Evolutionary conservation across 2,888 invertebrate species (phyloP), one percentile per base, ranked within the genome.

Genomic region (Chaetogeoica ovagalla): DNA sequence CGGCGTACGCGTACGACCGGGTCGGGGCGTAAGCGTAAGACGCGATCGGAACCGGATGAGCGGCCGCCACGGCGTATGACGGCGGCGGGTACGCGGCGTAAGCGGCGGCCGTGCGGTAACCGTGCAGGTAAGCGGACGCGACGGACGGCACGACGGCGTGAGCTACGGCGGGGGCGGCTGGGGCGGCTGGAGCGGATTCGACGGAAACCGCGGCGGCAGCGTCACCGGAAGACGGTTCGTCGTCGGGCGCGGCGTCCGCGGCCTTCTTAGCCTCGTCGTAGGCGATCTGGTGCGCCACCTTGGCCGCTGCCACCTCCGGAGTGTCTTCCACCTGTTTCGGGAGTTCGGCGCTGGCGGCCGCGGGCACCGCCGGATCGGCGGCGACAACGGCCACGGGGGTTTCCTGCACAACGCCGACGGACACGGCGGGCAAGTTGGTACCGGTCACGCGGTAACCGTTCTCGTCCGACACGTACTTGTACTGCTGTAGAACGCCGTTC

Each of bases 391-490:
- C 71, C 7, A n/a, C 69, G 8, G 74, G 81, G 55, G 43, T 71
- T 8, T 39, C 82, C 21, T 66, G 63, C 17, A n/a, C 62, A 15
- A 43, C 48, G 0, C 21, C 71, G 3, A 73, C 71, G 3, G 77
- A 66, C n/a, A 82, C 81, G 17, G 82, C 85, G 8, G 88, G 88
- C 65, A 88, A 83, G 84, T 88, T 88, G 73, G 88, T 87, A 59
- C 87, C 87, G 13, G 86, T 85, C 11, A 88, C 86, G 9, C 86
- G 85, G 85, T 88, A 89, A n/a, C 88, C 88, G 81, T 86, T 85
- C 39, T 86, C 85, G 81, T 88, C 88, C 3, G 87, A 86, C 5
- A 86, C 85, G 83, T 88, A 88, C 70, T 86, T 86, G 9, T 87
- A 86, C 55, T 85, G 87, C 83, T 88, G 66, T 13, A 88, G 85